A percentile compares a stretch with the other conserved stretches of the same genome.
Conservation (phyloP, 2,888 invertebrate species). For the Eupithecia pulchellata region DNA sequence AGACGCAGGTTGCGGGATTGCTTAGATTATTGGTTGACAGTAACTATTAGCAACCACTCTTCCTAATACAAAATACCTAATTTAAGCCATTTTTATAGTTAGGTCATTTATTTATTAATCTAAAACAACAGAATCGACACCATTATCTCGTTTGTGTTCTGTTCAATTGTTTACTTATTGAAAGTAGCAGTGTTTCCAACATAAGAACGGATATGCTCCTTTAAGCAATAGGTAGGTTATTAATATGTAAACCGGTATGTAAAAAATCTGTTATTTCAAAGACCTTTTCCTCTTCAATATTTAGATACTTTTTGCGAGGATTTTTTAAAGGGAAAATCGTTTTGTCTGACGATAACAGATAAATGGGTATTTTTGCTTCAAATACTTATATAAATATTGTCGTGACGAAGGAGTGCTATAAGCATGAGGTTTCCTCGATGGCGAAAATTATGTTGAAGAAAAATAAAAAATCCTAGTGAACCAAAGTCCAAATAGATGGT, state of each 20-base stretch:
- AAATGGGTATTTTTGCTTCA: constrained; percentile 15
- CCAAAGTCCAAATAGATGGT: not conserved
- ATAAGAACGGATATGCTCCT: not conserved
- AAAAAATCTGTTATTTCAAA: not conserved
- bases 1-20: no score
- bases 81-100: no score
- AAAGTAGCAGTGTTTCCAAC: not conserved
- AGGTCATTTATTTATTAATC: no score
- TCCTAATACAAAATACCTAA: not conserved
- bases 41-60: not conserved
- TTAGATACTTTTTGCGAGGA: constrained; percentile 15
- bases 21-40: not conserved
- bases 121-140: no score
- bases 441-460: not conserved
- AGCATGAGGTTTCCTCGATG: not conserved
- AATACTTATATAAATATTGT: constrained; percentile 26
- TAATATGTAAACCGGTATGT: not conserved
- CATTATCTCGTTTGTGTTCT: no score
- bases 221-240: no score
- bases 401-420: constrained; percentile 5
- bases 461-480: not conserved
- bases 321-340: constrained; percentile 15
- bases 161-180: no score
- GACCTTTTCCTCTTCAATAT: not conserved
- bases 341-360: constrained; percentile 27